Evolutionary conservation across 2,888 invertebrate species (phyloP).

Genomic region (Yponomeuta sedellus): DNA sequence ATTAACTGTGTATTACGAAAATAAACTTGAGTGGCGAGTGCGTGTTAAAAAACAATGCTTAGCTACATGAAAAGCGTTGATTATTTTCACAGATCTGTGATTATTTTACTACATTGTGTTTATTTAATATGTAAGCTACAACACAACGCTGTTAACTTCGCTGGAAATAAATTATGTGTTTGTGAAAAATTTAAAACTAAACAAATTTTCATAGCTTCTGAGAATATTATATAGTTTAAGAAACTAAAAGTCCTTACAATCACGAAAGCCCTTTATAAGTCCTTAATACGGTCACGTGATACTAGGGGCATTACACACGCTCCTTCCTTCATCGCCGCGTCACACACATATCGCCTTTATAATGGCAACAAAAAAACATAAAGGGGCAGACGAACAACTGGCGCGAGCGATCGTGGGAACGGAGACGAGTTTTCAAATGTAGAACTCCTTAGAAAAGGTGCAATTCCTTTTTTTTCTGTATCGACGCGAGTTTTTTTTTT

Average conservation of each 20-base stretch:
- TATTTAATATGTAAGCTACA: background rate
- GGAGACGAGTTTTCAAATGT: slow-evolving; percentile 67
- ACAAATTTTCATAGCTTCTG: background rate
- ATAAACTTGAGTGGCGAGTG: slow-evolving; percentile 47
- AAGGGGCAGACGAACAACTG: slow-evolving; percentile 68
- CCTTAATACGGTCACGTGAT: slow-evolving; percentile 1
- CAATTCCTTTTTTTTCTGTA: slow-evolving; percentile 59
- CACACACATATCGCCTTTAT: slow-evolving; percentile 44
- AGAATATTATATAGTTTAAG: background rate
- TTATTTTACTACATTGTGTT: slow-evolving; percentile 24
- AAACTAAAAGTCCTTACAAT: background rate
- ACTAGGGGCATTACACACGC: slow-evolving; percentile 26
- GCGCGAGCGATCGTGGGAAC: slow-evolving; percentile 75
- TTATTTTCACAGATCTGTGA: too few relatives aligned
- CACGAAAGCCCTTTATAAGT: background rate
- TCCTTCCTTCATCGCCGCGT: slow-evolving; percentile 48
- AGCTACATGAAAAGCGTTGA: slow-evolving; percentile 35
- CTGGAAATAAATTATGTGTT: background rate
- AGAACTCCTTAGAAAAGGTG: slow-evolving; percentile 74
- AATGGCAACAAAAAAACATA: slow-evolving; percentile 43
- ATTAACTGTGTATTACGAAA: slow-evolving; percentile 58
- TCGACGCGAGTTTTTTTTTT: slow-evolving; percentile 56
- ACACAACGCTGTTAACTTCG: background rate
- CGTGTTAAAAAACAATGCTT: slow-evolving; percentile 40
- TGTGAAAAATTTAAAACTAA: background rate